phyloP scores from a whole-genome alignment of 2,797 vertebrate genomes.

The Oreochromis mossambicus region DNA sequence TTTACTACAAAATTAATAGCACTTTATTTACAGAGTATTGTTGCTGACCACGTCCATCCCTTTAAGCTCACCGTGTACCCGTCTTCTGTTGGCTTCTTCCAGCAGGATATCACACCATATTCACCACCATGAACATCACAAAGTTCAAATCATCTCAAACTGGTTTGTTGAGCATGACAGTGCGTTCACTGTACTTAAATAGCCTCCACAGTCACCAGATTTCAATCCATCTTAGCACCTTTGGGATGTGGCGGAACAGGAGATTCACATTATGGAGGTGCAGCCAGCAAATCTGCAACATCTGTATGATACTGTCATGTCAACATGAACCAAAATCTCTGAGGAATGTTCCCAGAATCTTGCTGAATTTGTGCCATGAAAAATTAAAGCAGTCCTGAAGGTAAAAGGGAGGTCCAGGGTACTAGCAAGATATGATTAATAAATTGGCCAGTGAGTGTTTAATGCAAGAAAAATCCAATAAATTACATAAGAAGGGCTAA shows the following conservation, averaged over 20 bases:
- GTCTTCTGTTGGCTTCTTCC: not conserved
- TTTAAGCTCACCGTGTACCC: not conserved
- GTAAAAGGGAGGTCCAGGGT: not conserved
- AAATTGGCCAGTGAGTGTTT: not conserved
- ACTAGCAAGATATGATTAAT: not conserved
- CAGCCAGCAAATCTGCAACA: not conserved
- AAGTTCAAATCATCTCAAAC: not conserved
- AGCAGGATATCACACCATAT: not conserved
- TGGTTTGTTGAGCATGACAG: not conserved
- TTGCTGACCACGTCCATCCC: not conserved
- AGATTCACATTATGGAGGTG: not conserved
- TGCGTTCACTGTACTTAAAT: not conserved
- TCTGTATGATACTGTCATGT: not conserved
- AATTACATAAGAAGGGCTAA: not conserved
- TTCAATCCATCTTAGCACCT: not conserved
- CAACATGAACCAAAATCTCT: not conserved
- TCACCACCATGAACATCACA: not conserved
- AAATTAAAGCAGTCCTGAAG: not conserved
- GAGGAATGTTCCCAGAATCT: not conserved
- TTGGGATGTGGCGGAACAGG: accelerated
- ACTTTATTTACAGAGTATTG: not conserved
- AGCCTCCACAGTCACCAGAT: no score
- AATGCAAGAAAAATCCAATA: not conserved
- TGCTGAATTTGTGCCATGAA: not conserved
- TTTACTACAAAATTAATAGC: not conserved